Base-by-base conservation (phyloP, 2,113 vertebrate genomes). In the Sisor rabdophorus region DNA sequence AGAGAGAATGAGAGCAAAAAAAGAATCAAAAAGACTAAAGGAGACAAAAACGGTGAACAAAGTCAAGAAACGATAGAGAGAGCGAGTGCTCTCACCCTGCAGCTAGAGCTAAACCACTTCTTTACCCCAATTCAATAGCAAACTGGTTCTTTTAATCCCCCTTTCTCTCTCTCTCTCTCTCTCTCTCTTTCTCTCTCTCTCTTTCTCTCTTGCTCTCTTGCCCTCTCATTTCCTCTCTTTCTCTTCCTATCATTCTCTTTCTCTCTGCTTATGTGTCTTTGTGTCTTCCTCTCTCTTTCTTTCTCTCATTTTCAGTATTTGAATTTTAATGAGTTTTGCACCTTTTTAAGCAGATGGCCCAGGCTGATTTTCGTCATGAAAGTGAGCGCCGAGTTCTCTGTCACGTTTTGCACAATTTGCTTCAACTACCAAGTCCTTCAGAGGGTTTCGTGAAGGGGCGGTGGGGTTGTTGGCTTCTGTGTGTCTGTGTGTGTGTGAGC, bases 261-360 rank as follows among this genome's bases (percentile, higher is more conserved):
- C 68, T 56, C 32, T 65, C 53, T 76, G n/a, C n/a, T n/a, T n/a
- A n/a, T n/a, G n/a, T n/a, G n/a, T n/a, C n/a, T n/a, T n/a, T n/a
- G n/a, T n/a, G n/a, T n/a, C n/a, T n/a, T n/a, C n/a, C n/a, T n/a
- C n/a, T n/a, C n/a, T n/a, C n/a, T n/a, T n/a, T n/a, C n/a, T 10
- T 74, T 40, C 73, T 83, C 64, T 75, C 69, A 79, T 76, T 73
- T 86, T 65, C 79, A 85, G 86, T 86, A 84, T 89, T 89, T 87
- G 85, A 88, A 90, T 89, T 88, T 87, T 88, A 91, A 92, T 91
- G 89, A 89, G 88, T 86, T 87, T 89, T 90, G 89, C 88, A 91
- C 87, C 91, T 88, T 58, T 90, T 88, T 87, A 87, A 90, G 87
- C 88, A 89, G 86, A 88, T 86, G 85, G 88, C 87, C 87, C 80